Conservation (phyloP, 2,888 invertebrate species). For the Cheilosia pagana region DNA sequence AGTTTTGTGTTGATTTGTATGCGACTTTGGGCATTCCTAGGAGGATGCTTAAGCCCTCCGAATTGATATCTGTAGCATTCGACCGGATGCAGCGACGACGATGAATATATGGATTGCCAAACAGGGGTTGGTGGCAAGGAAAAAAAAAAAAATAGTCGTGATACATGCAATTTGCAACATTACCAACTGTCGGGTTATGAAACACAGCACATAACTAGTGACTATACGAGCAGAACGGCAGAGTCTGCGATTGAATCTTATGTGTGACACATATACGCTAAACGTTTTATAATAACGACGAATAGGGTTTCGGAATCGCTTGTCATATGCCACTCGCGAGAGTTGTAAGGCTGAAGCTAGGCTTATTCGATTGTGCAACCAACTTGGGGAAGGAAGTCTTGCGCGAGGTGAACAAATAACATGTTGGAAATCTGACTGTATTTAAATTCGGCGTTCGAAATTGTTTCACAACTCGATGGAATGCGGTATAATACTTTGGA, state of each 20-base stretch:
- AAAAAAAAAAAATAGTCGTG: conserved; percentile 70
- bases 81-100: conserved; percentile 38
- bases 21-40: conserved; percentile 46
- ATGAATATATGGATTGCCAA: conserved; percentile 32
- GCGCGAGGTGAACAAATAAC: neutral
- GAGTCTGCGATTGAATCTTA: conserved; percentile 14
- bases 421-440: neutral
- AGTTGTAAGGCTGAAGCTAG: conserved; percentile 11
- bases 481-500: too few relatives aligned
- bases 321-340: conserved; percentile 39
- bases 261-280: conserved; percentile 59
- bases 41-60: conserved; percentile 34
- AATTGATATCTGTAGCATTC: conserved; percentile 33
- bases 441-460: neutral
- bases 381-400: neutral
- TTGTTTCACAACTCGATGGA: neutral
- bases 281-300: conserved; percentile 53
- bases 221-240: neutral
- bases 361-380: conserved; percentile 2
- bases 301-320: conserved; percentile 49
- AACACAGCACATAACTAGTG: conserved; percentile 43
- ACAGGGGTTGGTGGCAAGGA: conserved; percentile 50
- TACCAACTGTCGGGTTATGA: conserved; percentile 53
- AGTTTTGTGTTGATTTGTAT: conserved; percentile 30
- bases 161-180: conserved; percentile 77